Conservation (phyloP, 2,113 vertebrate genomes). For the Corythornis madagascariensis region DNA sequence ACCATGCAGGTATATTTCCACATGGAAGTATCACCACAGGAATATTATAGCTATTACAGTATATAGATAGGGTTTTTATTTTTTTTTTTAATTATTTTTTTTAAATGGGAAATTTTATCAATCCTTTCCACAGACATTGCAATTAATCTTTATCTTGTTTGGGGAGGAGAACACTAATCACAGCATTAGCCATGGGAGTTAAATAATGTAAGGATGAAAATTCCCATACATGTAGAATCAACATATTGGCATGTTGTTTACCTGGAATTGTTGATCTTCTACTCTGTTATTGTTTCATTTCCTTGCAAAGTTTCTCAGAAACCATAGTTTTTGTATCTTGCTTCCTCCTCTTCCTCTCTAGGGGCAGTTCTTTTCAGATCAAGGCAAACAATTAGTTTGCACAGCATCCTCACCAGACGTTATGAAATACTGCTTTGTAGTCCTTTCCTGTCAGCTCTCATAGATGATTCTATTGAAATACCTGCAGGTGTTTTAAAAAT, state of each 20-base stretch:
- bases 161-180: neutral
- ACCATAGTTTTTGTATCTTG: constrained; percentile 19
- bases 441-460: constrained; percentile 17
- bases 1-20: neutral
- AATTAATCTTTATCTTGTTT: neutral
- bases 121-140: neutral
- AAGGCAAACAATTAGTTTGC: constrained; percentile 37
- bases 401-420: constrained; percentile 29
- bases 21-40: neutral
- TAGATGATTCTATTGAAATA: neutral
- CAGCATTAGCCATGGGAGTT: neutral
- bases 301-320: constrained; percentile 43
- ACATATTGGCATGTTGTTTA: constrained; percentile 18
- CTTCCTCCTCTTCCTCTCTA: constrained; percentile 61
- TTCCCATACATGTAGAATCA: constrained; percentile 11
- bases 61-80: neutral
- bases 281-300: constrained; percentile 47
- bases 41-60: neutral
- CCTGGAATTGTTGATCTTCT: constrained; percentile 9
- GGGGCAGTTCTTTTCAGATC: constrained; percentile 8
- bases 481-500: neutral
- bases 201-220: constrained; percentile 26
- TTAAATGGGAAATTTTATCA: neutral
- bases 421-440: constrained; percentile 14
- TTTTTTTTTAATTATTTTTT: neutral